Evolutionary conservation across 2,797 vertebrate species (phyloP), one percentile per base, ranked within the genome.

Genomic region (Aselliscus stoliczkanus): DNA sequence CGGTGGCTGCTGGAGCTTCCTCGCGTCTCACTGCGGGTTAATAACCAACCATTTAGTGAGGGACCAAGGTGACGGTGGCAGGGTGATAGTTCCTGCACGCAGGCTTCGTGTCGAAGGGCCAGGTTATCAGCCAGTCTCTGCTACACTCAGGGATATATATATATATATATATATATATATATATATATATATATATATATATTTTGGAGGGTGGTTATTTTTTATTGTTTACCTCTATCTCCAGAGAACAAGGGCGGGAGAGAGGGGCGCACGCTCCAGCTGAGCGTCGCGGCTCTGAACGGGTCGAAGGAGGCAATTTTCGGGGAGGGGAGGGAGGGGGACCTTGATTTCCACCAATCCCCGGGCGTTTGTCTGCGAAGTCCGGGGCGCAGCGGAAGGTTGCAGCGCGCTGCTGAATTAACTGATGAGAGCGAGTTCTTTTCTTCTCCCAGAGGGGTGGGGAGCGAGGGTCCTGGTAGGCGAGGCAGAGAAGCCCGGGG

Each of bases 281-380:
- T 67, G 31, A 54, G 85, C 85, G 29, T 85, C 75, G 73, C 88
- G 10, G 93, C 44, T 84, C 86, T 1, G 70, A 94, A 39, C 93
- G 6, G 96, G 93, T 96, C 93, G 79, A 52, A 47, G 92, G 89
- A 81, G 97, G 94, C 87, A 93, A 72, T 94, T 97, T 93, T 52
- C 70, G 44, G 54, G 64, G 47, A 92, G 94, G 93, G 82, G 86
- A 77, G 54, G 95, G 87, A 65, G 64, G 85, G 42, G 88, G 80
- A 67, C 97, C 95, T 94, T 77, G 95, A 93, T 97, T 96, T 97
- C 97, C 96, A 92, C 86, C 76, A 88, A 97, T 95, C 84, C 90
- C 44, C 23, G 72, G 58, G 87, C 94, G 95, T 37, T 14, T 90
- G 85, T 70, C 90, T 52, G 94, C 84, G 39, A 42, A 95, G 95